Evolutionary conservation across 2,797 vertebrate species (phyloP).

Genomic region (Sebastes iracundus): DNA sequence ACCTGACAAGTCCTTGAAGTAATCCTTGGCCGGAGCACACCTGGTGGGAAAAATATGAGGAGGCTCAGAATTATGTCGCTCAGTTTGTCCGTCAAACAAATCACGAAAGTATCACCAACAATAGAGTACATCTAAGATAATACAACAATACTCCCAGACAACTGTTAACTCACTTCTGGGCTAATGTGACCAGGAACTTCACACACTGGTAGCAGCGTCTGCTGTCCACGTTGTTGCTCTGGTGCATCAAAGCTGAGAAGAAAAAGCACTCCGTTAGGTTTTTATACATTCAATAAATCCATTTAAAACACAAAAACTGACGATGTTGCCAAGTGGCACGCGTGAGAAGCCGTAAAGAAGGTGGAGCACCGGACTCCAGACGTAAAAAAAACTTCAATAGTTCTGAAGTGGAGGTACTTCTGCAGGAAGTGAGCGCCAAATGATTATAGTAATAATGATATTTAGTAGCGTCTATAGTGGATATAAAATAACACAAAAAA

Average conservation of each 20-base stretch:
- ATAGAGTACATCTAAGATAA: neutral
- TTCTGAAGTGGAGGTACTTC: too few species aligned
- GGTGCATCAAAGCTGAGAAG: slow-evolving; percentile 94
- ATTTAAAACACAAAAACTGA: neutral
- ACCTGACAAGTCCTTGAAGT: slow-evolving; percentile 97
- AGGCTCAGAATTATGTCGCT: neutral
- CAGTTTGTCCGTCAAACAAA: too few species aligned
- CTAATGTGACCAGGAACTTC: slow-evolving; percentile 97
- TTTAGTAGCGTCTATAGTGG: too few species aligned
- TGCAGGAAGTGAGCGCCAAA: too few species aligned
- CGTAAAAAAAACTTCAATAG: too few species aligned
- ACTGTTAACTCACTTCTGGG: slow-evolving; percentile 94
- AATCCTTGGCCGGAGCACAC: slow-evolving; percentile 95
- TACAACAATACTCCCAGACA: neutral
- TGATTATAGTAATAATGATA: too few species aligned
- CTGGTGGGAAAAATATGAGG: slow-evolving; percentile 66
- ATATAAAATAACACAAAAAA: too few species aligned
- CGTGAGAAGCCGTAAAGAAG: too few species aligned
- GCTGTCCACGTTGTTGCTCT: slow-evolving; percentile 98
- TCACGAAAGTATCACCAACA: neutral
- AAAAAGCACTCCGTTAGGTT: neutral
- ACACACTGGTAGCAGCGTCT: slow-evolving; percentile 99
- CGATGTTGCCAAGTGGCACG: too few species aligned
- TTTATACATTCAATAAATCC: neutral
- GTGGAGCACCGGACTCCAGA: too few species aligned